These are phyloP conservation scores for Tragelaphus scriptus DNA, from an alignment of 2,113 vertebrate genomes.

Conservation along the genomic window DNA sequence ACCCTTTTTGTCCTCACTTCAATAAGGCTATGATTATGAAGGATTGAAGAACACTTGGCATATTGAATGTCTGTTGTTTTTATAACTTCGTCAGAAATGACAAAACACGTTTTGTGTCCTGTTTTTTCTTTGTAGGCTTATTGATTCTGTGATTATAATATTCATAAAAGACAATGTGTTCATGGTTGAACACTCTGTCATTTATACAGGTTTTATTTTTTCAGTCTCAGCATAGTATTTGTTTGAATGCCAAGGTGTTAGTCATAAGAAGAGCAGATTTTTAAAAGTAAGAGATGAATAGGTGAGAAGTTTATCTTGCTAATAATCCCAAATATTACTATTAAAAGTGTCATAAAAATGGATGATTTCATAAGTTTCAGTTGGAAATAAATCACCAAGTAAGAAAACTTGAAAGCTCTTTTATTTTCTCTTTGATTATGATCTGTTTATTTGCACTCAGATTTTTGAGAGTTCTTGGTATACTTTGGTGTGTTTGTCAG, in stretches of 20 bases:
- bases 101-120: constrained; percentile 99
- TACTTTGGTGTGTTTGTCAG: constrained; percentile 40
- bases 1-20: constrained; percentile 99
- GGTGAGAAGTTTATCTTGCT: constrained; percentile 79
- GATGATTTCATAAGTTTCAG: constrained; percentile 71
- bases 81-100: constrained; percentile 98
- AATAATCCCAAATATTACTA: constrained; percentile 80
- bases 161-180: constrained; percentile 96
- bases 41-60: constrained; percentile 99
- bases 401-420: constrained; percentile 61
- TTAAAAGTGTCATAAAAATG: constrained; percentile 73
- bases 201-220: constrained; percentile 89
- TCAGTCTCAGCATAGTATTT: constrained; percentile 80
- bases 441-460: constrained; percentile 60
- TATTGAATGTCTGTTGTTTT: constrained; percentile 99
- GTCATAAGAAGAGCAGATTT: constrained; percentile 79
- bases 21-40: constrained; percentile 99
- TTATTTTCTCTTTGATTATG: constrained; percentile 64
- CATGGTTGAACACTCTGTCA: constrained; percentile 86
- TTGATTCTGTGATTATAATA: constrained; percentile 99
- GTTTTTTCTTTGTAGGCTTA: constrained; percentile 98
- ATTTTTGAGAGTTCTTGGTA: constrained; percentile 38
- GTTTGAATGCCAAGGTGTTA: constrained; percentile 88
- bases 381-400: constrained; percentile 71
- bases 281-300: constrained; percentile 81